phyloP scores from a whole-genome alignment of 2,113 vertebrate species.

The Lophochroa leadbeateri region DNA sequence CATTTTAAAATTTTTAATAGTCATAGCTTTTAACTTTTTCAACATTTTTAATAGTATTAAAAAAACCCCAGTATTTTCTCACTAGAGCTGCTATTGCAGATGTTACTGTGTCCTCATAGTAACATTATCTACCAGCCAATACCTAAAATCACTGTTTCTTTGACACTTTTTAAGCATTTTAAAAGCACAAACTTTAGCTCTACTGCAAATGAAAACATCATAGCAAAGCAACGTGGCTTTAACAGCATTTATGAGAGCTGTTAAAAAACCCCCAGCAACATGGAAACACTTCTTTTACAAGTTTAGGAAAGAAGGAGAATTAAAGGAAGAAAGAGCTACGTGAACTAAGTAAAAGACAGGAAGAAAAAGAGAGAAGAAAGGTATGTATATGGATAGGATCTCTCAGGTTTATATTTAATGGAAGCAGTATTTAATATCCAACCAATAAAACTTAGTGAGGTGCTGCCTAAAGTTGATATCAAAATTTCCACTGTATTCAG shows the following conservation, averaged over 20 bases:
- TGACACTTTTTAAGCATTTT: not conserved
- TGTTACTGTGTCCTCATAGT: not conserved
- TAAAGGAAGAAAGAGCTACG: not conserved
- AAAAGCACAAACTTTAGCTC: not conserved
- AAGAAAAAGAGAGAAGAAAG: not conserved
- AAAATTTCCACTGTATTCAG: not conserved
- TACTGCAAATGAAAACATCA: not conserved
- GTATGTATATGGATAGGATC: not conserved
- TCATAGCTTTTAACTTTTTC: not conserved
- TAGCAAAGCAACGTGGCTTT: not conserved
- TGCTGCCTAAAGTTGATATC: not conserved
- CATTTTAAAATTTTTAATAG: not conserved
- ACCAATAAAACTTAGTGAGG: not conserved
- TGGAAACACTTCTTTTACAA: not conserved
- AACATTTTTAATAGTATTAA: not conserved
- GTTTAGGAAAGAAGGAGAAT: not conserved
- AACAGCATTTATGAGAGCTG: not conserved
- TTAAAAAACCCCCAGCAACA: not conserved
- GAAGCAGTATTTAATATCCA: not conserved
- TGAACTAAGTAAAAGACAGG: not conserved
- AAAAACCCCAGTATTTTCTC: not conserved
- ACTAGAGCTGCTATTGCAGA: not conserved
- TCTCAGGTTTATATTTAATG: not conserved
- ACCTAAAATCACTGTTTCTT: not conserved
- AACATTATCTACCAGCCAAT: not conserved